Percentiles rank a stretch among this genome's conserved stretches.
Conservation (phyloP, 2,113 vertebrate species). For the Cochlearius cochlearius region DNA sequence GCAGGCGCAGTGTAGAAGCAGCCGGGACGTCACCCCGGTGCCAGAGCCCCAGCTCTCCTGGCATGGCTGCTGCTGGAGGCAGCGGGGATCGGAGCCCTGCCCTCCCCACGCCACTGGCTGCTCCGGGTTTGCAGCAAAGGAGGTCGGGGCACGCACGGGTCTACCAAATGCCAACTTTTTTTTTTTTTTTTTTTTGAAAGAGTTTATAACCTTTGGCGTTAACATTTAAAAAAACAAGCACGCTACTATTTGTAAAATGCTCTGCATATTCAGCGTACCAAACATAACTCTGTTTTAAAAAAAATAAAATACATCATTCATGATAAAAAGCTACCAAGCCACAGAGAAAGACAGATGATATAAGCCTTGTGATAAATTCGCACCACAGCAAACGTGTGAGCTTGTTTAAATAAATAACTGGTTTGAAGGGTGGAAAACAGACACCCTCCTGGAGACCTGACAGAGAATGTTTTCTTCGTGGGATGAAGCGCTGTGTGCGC, state of each 20-base stretch:
- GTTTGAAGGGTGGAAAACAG: background rate
- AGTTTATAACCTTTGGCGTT: background rate
- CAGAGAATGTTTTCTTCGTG: background rate
- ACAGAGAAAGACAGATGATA: background rate
- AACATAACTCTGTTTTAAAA: background rate
- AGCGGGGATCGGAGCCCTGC: background rate
- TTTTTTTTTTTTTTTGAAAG: background rate
- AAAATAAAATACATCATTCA: background rate
- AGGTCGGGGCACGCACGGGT: rapidly evolving
- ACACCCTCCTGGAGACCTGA: background rate
- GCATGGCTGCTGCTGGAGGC: background rate
- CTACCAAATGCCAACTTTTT: background rate
- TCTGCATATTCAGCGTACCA: background rate
- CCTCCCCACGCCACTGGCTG: rapidly evolving
- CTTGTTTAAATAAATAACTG: background rate
- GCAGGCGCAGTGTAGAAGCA: background rate
- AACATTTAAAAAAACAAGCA: background rate
- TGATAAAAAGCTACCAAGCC: background rate
- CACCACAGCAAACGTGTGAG: background rate
- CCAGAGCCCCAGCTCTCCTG: background rate
- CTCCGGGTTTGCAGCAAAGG: background rate
- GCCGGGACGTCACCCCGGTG: rapidly evolving
- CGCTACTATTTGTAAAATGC: background rate
- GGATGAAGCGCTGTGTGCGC: background rate
- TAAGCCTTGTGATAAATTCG: background rate